Evolutionary conservation across 1,140 invertebrate genomes (phyloP), one percentile per base, ranked within the genome.

Genomic region (Choristoneura fumiferana): DNA sequence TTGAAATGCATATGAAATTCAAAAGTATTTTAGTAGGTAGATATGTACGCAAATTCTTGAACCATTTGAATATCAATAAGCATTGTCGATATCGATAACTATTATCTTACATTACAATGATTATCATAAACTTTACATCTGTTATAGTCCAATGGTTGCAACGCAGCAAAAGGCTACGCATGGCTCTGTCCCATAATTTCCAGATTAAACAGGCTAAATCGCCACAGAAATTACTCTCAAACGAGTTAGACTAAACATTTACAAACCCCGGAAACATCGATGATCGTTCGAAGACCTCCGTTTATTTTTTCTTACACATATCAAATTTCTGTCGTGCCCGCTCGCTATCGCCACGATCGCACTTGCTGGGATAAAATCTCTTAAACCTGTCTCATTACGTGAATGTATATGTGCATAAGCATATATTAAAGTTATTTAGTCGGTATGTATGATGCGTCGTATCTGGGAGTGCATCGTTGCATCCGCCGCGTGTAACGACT

Each of bases 401-500:
- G 43, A 40, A 40, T 40, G 13, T 40, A 15, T n/a, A 13, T 9
- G 12, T 29, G 22, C n/a, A 33, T 33, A 55, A 58, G 57, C 55
- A 57, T 57, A 14, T 39, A 56, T 29, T 29, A 29, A 29, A 29
- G 22, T 29, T 29, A 45, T 34, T 39, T 43, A 53, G 54, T 54
- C 52, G 58, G 58, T 17, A 53, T 40, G 43, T 45, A 33, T 34
- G 49, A 55, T 40, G 60, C 43, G 39, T 57, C 18, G 22, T 81
- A 82, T 86, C 80, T 71, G 49, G 59, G 65, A 75, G 77, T 69
- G 71, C 74, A 85, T 82, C 80, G 70, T 67, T 77, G 79, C 78
- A 82, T 81, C 67, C 70, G 69, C 58, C 66, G 67, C 22, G 39
- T 5, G 57, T 76, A 69, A 80, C 54, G 66, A 64, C 65, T 58